Evolutionary conservation across 1,140 invertebrate species (phyloP).

Genomic region (Euglossa dilemma): DNA sequence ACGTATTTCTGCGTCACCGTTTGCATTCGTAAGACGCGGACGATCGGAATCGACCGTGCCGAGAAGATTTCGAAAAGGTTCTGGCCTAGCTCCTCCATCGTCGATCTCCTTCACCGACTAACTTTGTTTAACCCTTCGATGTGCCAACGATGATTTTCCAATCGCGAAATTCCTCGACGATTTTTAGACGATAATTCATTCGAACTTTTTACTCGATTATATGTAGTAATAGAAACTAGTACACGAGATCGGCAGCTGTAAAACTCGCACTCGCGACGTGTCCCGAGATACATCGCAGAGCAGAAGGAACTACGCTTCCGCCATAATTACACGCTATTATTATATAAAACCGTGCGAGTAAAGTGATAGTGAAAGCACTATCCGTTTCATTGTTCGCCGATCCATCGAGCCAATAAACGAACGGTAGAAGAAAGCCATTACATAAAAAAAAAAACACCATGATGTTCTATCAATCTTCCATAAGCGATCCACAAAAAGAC

Average conservation of each 20-base stretch:
- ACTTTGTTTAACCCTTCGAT: no score
- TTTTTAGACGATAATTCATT: no score
- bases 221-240: no score
- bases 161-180: no score
- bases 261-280: neutral
- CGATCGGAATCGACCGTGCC: constrained; percentile 5
- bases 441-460: no score
- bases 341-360: constrained; percentile 27
- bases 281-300: neutral
- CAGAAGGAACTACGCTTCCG: constrained; percentile 16
- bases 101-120: no score
- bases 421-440: constrained; percentile 30
- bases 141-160: no score
- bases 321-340: constrained; percentile 32
- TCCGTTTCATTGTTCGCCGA: constrained; percentile 13
- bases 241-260: neutral
- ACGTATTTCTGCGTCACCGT: constrained; percentile 25
- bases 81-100: neutral
- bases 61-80: neutral
- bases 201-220: neutral
- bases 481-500: no score
- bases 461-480: neutral
- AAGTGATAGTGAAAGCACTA: constrained; percentile 38
- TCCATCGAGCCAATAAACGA: constrained; percentile 2
- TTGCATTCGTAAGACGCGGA: constrained; percentile 31